These are phyloP conservation scores for Bibio marci DNA, from an alignment of 2,888 invertebrate genomes.

Conservation along the genomic window DNA sequence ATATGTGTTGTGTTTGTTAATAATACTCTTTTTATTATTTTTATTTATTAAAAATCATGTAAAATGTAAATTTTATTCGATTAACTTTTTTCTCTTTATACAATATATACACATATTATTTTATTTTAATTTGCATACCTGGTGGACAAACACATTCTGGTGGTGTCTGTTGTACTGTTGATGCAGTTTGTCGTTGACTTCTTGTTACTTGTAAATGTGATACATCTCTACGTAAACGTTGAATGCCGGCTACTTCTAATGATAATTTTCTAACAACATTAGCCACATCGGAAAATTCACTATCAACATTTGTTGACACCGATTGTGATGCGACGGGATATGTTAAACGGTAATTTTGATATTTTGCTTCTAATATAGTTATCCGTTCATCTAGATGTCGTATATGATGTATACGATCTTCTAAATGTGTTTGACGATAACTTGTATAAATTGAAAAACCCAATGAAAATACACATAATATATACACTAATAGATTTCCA, in stretches of 20 bases:
- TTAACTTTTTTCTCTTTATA: no score
- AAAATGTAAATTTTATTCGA: no score
- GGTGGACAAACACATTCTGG: slow-evolving; percentile 54
- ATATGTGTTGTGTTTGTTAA: no score
- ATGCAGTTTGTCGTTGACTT: slow-evolving; percentile 24
- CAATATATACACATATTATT: no score
- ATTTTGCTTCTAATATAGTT: slow-evolving; percentile 20
- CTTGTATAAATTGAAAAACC: slow-evolving; percentile 26
- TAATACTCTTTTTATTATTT: no score
- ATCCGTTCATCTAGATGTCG: slow-evolving; percentile 27
- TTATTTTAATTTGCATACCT: slow-evolving; percentile 42
- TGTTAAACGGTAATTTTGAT: slow-evolving; percentile 10
- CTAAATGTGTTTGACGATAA: slow-evolving; percentile 24
- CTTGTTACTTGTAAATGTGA: slow-evolving; percentile 26
- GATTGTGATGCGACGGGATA: slow-evolving; percentile 1
- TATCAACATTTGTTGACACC: background rate
- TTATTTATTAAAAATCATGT: no score
- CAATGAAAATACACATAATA: slow-evolving; percentile 27
- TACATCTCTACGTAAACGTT: slow-evolving; percentile 28
- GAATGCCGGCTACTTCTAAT: slow-evolving; percentile 23
- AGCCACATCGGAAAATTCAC: slow-evolving; percentile 13
- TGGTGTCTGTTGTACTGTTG: slow-evolving; percentile 23
- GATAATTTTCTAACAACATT: slow-evolving; percentile 20
- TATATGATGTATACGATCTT: slow-evolving; percentile 23
- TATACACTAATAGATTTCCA: slow-evolving; percentile 22